Percentiles rank a stretch among this genome's conserved stretches.
Evolutionary conservation across 1,140 invertebrate genomes (phyloP).

Genomic region (Gerris buenoi): DNA sequence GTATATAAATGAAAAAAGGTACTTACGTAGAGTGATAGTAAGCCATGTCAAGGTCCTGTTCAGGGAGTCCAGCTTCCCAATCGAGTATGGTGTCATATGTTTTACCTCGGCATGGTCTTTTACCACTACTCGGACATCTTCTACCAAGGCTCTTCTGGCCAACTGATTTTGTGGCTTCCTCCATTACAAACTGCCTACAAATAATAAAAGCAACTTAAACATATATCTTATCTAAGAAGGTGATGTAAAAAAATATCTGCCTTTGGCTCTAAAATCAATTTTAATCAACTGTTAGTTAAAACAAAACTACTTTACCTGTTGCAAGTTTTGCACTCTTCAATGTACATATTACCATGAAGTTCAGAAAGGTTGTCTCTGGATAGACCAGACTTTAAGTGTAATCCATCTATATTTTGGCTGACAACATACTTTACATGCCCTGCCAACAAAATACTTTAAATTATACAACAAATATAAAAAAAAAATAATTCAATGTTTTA

Average conservation of each 20-base stretch:
- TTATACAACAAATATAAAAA: too few species aligned
- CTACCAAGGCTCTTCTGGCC: constrained; percentile 76
- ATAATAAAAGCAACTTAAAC: too few species aligned
- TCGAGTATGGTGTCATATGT: constrained; percentile 89
- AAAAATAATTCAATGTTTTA: too few species aligned
- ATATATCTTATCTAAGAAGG: neutral
- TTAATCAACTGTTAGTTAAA: too few species aligned
- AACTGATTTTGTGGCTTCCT: constrained; percentile 65
- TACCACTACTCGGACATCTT: constrained; percentile 46
- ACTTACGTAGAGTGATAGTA: constrained; percentile 71
- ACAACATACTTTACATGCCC: constrained; percentile 67
- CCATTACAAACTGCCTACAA: constrained; percentile 66
- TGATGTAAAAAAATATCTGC: neutral
- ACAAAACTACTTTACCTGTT: constrained; percentile 61
- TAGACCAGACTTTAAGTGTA: constrained; percentile 83
- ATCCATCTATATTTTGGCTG: constrained; percentile 95
- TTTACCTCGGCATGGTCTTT: constrained; percentile 64
- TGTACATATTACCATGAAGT: constrained; percentile 96
- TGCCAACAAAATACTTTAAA: too few species aligned
- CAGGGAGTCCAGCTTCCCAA: constrained; percentile 91
- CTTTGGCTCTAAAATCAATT: neutral
- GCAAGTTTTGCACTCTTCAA: constrained; percentile 85
- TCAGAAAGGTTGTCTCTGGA: constrained; percentile 67
- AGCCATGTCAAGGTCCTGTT: constrained; percentile 72
- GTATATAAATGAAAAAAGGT: too few species aligned